Percentiles rank a stretch among this genome's conserved stretches.
These are phyloP conservation scores for Caradrina kadenii DNA, from an alignment of 2,888 invertebrate species.

Conservation along the genomic window DNA sequence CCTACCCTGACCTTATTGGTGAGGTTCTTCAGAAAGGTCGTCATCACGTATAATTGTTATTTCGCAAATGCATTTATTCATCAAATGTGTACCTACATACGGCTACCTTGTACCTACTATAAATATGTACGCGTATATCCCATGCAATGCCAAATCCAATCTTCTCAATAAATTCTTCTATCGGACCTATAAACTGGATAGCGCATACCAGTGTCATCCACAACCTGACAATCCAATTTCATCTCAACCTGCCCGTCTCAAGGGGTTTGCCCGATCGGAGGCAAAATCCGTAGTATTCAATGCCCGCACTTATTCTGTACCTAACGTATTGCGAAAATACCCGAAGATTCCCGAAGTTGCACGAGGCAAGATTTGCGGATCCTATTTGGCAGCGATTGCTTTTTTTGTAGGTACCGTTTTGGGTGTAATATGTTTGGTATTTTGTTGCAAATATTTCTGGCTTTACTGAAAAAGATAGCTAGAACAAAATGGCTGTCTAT, in stretches of 20 bases:
- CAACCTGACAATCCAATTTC: slow-evolving; percentile 72
- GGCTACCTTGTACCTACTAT: too few species aligned
- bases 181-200: slow-evolving; percentile 63
- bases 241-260: slow-evolving; percentile 64
- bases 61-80: too few species aligned
- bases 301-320: slow-evolving; percentile 48
- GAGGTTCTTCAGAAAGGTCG: too few species aligned
- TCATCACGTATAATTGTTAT: too few species aligned
- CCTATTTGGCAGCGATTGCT: slow-evolving; percentile 35
- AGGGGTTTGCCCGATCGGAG: slow-evolving; percentile 57
- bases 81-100: background rate
- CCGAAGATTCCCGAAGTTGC: slow-evolving; percentile 39
- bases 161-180: slow-evolving; percentile 48
- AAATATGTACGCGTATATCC: background rate
- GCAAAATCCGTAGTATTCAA: slow-evolving; percentile 52
- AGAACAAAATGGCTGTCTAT: background rate
- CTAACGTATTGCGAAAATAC: slow-evolving; percentile 49
- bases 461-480: background rate
- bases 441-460: slow-evolving; percentile 19
- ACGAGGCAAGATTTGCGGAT: slow-evolving; percentile 40
- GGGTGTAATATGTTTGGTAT: slow-evolving; percentile 11
- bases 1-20: too few species aligned
- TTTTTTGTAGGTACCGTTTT: slow-evolving; percentile 28
- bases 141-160: slow-evolving; percentile 39
- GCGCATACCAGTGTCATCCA: slow-evolving; percentile 53